Base-by-base conservation (phyloP, 2,113 vertebrate genomes). In the Balaenoptera acutorostrata region DNA sequence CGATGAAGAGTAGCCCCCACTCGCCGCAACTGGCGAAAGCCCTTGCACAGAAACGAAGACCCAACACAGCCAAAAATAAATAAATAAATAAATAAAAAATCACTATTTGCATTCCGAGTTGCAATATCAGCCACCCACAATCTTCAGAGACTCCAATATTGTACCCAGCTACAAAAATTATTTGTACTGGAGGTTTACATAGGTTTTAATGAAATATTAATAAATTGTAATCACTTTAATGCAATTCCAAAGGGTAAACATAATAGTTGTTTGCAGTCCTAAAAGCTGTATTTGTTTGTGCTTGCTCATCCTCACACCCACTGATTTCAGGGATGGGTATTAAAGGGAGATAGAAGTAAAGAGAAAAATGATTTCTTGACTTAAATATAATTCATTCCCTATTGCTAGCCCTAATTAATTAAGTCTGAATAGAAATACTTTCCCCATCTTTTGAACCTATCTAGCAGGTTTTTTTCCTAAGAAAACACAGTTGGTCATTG, bases 121-220 rank as follows among this genome's bases (percentile, higher is more conserved):
- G 11, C 36, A 93, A 23, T 84, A 77, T 88, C 39, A 69, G 23
- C 44, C 31, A 88, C 15, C 10, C 4, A 80, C 36, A 94, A 29
- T 80, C 31, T 97, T 88, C 14, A 74, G 39, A 91, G 44, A 36
- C 10, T 25, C n/a, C 5, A 49, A 68, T 72, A 95, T 13, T 82
- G 1, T 83, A 87, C 55, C 83, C 14, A 92, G 21, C 27, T 94
- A 69, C 55, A 88, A 74, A 72, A 84, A 77, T 33, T 72, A 66
- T 68, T 61, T 39, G 15, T 71, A 57, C 25, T 88, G 8, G 33
- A 95, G 12, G 21, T 66, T 92, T 81, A 61, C 11, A 1, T 68
- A 13, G 18, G 33, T 84, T 80, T 84, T 66, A 90, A 71, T 96
- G 11, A 92, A 94, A 93, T 92, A 72, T 63, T 82, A 93, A 88